Percentiles rank a stretch among this genome's conserved stretches.
Evolutionary conservation across 2,113 vertebrate genomes (phyloP).

Genomic region (Sigmodon hispidus): DNA sequence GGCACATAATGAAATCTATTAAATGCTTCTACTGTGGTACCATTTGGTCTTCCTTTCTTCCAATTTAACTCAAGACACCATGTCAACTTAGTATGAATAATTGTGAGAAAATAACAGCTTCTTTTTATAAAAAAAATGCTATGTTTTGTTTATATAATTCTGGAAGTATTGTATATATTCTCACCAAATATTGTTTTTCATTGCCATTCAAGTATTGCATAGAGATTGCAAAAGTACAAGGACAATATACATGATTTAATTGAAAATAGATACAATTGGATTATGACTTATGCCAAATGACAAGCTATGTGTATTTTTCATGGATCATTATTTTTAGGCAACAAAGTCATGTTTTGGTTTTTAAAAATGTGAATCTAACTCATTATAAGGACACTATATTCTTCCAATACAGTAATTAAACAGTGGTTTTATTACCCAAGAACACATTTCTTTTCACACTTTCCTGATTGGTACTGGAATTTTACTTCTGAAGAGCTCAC

Average conservation of each 20-base stretch:
- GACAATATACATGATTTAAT: too few relatives aligned
- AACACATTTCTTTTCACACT: conserved; percentile 59
- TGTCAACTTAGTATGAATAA: neutral
- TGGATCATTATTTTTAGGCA: neutral
- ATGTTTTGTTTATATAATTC: neutral
- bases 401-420: conserved; percentile 72
- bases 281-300: conserved; percentile 12
- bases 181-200: neutral
- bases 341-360: conserved; percentile 32
- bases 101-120: conserved; percentile 25
- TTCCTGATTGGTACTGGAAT: conserved; percentile 66
- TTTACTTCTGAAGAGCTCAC: conserved; percentile 57
- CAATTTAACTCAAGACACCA: neutral
- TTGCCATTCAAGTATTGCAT: neutral
- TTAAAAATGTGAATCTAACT: conserved; percentile 46
- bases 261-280: neutral
- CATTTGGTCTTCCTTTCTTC: neutral
- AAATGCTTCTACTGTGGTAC: neutral
- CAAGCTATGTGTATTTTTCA: neutral
- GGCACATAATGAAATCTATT: neutral
- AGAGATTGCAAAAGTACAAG: neutral
- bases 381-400: conserved; percentile 11
- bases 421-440: conserved; percentile 58
- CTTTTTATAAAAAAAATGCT: neutral
- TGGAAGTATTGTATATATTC: neutral